A percentile compares a stretch with the other conserved stretches of the same genome.
Evolutionary conservation across 2,113 vertebrate species (phyloP).

Genomic region (Clupea harengus): DNA sequence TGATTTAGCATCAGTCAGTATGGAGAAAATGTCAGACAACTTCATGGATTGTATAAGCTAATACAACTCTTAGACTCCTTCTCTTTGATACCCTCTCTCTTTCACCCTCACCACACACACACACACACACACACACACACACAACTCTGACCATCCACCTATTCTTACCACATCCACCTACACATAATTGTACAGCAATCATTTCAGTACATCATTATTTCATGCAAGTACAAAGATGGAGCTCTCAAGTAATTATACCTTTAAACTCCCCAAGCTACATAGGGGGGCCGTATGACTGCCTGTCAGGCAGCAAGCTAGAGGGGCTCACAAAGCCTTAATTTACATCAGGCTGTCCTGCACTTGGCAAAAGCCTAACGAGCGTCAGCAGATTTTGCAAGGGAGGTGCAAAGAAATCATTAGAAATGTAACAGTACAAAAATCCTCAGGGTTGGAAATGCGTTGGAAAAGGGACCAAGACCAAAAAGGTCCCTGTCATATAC

Average conservation of each 20-base stretch:
- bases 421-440: not conserved
- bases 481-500: not conserved
- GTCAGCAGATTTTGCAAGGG: not conserved
- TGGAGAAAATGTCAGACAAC: not conserved
- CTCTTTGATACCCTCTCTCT: not conserved
- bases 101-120: not conserved
- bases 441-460: not conserved
- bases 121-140: not conserved
- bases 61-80: not conserved
- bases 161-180: not conserved
- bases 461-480: too few relatives aligned
- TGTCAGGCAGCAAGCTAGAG: not conserved
- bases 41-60: not conserved
- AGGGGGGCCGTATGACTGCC: not conserved
- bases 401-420: not conserved
- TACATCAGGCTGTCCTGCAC: not conserved
- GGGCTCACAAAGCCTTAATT: not conserved
- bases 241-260: constrained; percentile 38
- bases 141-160: not conserved
- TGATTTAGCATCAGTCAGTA: not conserved
- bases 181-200: constrained; percentile 36
- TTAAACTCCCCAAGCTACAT: constrained; percentile 23
- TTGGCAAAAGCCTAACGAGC: not conserved
- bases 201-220: constrained; percentile 8
- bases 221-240: constrained; percentile 12